Percentiles rank a stretch among this genome's conserved stretches.
Conservation (phyloP, 37 sponge, comb jelly and placozoan genomes). For the Hexactinellida sp. region DNA sequence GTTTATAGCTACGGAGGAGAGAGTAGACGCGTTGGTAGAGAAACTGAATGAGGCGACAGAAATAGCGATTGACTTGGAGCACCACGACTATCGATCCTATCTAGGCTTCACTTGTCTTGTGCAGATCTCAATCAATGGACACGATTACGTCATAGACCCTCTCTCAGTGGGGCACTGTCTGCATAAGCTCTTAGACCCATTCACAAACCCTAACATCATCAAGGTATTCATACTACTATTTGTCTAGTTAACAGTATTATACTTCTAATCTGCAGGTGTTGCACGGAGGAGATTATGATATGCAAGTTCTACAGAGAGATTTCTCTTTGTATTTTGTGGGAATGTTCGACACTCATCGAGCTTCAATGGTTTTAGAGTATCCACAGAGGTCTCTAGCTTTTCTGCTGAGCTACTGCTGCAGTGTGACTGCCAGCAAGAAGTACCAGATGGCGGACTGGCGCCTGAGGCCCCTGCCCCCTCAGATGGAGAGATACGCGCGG, state of each 20-base stretch:
- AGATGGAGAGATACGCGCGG: conserved; percentile 80
- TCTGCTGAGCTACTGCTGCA: conserved; percentile 70
- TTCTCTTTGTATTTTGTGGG: conserved; percentile 85
- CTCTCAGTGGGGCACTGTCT: conserved; percentile 57
- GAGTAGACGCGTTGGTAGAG: conserved; percentile 37
- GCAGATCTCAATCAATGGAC: conserved; percentile 76
- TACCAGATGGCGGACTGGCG: conserved; percentile 98
- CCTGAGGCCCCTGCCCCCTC: conserved; percentile 73
- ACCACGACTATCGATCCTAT: conserved; percentile 73
- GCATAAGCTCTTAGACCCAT: conserved; percentile 56
- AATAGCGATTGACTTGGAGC: conserved; percentile 85
- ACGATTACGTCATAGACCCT: conserved; percentile 82
- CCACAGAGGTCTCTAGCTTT: conserved; percentile 68
- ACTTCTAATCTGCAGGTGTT: conserved; percentile 42
- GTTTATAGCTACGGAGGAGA: conserved; percentile 33
- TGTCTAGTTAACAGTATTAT: not conserved
- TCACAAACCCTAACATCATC: conserved; percentile 79
- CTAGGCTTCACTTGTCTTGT: conserved; percentile 83
- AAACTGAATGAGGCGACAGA: conserved; percentile 37
- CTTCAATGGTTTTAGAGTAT: conserved; percentile 46
- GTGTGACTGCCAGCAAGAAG: conserved; percentile 75
- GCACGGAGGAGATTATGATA: conserved; percentile 79
- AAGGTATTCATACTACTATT: conserved; percentile 40
- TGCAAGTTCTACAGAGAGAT: conserved; percentile 83
- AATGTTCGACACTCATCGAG: conserved; percentile 84